phyloP scores from a whole-genome alignment of 1,140 invertebrate species.

The Plectrocnemia conspersa region DNA sequence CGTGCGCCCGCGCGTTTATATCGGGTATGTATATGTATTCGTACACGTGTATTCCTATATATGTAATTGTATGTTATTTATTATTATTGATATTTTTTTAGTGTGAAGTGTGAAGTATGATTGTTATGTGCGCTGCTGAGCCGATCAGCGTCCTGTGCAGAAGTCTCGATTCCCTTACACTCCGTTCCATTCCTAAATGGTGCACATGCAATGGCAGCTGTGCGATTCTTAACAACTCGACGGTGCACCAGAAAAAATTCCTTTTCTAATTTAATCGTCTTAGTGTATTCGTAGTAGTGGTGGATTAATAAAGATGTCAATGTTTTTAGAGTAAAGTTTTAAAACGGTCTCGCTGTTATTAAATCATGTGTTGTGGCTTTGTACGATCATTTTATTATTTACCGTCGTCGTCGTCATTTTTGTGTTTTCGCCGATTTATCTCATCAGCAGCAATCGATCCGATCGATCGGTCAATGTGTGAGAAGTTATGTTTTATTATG shows the following conservation, averaged over 20 bases:
- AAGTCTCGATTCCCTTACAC: slow-evolving; percentile 34
- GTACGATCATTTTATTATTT: neutral
- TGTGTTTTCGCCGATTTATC: neutral
- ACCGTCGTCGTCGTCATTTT: neutral
- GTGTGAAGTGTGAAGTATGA: slow-evolving; percentile 18
- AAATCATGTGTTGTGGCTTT: slow-evolving; percentile 33
- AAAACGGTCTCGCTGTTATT: slow-evolving; percentile 25
- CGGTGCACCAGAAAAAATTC: slow-evolving; percentile 28
- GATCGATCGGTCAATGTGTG: neutral
- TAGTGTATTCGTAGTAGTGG: slow-evolving; percentile 23
- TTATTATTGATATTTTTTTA: slow-evolving; percentile 25
- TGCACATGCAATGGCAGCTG: slow-evolving; percentile 5
- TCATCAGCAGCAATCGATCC: neutral
- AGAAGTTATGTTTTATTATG: too few relatives aligned
- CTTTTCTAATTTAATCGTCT: slow-evolving; percentile 29
- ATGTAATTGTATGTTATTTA: slow-evolving; percentile 32
- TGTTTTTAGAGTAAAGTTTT: slow-evolving; percentile 29
- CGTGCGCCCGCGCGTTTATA: neutral
- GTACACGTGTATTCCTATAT: neutral
- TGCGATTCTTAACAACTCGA: neutral
- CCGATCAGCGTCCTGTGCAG: slow-evolving; percentile 30
- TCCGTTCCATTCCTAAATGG: slow-evolving; percentile 30
- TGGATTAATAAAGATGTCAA: slow-evolving; percentile 24
- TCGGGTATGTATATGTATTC: slow-evolving; percentile 3
- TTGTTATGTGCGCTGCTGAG: slow-evolving; percentile 23